phyloP scores from a whole-genome alignment of 2,888 invertebrate species.

The Agrotis ipsilon region DNA sequence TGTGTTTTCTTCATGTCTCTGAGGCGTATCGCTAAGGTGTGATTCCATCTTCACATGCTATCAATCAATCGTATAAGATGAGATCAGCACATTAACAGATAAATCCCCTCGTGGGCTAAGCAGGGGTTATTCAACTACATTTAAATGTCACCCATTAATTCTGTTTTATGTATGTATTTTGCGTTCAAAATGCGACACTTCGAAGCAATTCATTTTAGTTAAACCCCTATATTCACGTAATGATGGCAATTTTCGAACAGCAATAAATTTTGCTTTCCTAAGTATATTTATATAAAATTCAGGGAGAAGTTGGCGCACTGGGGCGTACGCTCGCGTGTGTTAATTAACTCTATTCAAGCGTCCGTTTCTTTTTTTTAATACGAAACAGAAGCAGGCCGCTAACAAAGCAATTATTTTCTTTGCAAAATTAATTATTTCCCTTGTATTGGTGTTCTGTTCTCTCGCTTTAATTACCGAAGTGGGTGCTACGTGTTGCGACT shows the following conservation, averaged over 20 bases:
- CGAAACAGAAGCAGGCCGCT: conserved; percentile 60
- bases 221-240: conserved; percentile 46
- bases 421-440: conserved; percentile 74
- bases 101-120: conserved; percentile 21
- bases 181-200: conserved; percentile 46
- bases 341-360: conserved; percentile 62
- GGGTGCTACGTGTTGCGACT: conserved; percentile 72
- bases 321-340: conserved; percentile 49
- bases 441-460: conserved; percentile 69
- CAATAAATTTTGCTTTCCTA: conserved; percentile 44
- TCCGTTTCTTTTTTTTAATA: conserved; percentile 55
- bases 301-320: conserved; percentile 26
- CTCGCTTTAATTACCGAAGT: conserved; percentile 72
- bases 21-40: not conserved
- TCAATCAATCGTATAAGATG: conserved; percentile 32
- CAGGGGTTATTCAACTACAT: conserved; percentile 33
- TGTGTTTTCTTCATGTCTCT: not conserved
- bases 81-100: conserved; percentile 25
- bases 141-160: conserved; percentile 53
- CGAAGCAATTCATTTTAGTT: conserved; percentile 53
- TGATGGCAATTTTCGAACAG: conserved; percentile 56
- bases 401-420: conserved; percentile 73
- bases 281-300: conserved; percentile 48
- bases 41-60: not conserved
- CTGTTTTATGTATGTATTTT: conserved; percentile 55